phyloP scores from a whole-genome alignment of 2,797 vertebrate genomes.

The Crax fasciolata region DNA sequence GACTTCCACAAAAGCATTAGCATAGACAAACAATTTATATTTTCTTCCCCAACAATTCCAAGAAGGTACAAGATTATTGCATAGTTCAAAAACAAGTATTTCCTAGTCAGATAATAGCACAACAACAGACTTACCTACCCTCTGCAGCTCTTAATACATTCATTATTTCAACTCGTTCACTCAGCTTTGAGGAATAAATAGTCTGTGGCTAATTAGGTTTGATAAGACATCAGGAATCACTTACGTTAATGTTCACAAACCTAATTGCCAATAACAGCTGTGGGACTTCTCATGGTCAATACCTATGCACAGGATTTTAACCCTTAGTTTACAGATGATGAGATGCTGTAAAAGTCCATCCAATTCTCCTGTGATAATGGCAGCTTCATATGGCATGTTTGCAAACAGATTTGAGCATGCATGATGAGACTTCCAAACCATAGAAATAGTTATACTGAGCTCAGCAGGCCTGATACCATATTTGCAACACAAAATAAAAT shows the following conservation, averaged over 20 bases:
- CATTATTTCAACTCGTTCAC: neutral
- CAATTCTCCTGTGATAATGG: neutral
- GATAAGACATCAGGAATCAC: neutral
- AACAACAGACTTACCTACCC: neutral
- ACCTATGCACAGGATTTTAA: neutral
- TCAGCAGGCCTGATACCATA: neutral
- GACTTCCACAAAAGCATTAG: neutral
- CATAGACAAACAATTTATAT: neutral
- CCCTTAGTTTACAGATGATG: neutral
- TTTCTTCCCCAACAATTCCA: neutral
- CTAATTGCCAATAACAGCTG: neutral
- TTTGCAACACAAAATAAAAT: neutral
- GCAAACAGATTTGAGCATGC: neutral
- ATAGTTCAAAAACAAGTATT: neutral
- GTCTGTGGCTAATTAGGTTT: slow-evolving; percentile 24
- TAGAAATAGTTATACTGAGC: neutral
- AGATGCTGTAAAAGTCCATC: neutral
- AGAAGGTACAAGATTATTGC: neutral
- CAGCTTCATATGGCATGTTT: neutral
- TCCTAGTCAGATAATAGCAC: neutral
- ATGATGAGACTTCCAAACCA: neutral
- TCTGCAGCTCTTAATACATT: fast-evolving
- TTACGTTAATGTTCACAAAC: neutral
- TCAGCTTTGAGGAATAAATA: neutral
- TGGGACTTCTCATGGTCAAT: neutral